Conservation (phyloP, 2,113 vertebrate species). For the Heterotilapia buettikoferi region DNA sequence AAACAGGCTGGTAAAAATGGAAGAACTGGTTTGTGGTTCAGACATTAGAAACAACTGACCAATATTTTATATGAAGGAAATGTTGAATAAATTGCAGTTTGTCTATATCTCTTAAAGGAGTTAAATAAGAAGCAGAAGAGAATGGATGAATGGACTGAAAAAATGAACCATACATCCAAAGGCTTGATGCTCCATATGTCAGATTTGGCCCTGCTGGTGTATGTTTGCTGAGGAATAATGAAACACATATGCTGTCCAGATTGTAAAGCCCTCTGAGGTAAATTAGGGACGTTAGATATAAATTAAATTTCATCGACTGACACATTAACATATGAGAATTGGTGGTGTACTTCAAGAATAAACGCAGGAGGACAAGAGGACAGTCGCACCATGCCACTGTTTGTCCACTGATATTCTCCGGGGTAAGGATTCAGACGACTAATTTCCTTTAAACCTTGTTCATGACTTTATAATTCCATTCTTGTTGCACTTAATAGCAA, state of each 20-base stretch:
- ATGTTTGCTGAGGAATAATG: not conserved
- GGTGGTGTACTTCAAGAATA: not conserved
- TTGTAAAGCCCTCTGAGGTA: not conserved
- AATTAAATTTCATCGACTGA: not conserved
- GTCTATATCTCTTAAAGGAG: not conserved
- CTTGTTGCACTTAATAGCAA: conserved; percentile 28
- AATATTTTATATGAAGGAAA: not conserved
- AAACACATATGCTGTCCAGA: not conserved
- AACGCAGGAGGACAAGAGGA: not conserved
- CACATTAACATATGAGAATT: not conserved
- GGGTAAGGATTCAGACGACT: not conserved
- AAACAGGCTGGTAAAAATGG: not conserved
- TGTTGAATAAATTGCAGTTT: not conserved
- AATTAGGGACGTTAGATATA: not conserved
- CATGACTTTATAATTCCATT: conserved; percentile 40
- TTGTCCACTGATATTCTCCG: not conserved
- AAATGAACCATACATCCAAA: not conserved
- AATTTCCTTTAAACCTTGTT: conserved; percentile 14
- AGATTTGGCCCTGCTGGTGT: not conserved
- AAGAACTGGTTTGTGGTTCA: not conserved
- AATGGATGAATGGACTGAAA: not conserved
- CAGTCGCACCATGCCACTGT: not conserved
- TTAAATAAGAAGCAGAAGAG: not conserved
- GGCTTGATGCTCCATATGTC: not conserved
- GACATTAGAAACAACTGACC: not conserved